Evolutionary conservation across 2,888 invertebrate species (phyloP).

Genomic region (Diadegma fenestrale): DNA sequence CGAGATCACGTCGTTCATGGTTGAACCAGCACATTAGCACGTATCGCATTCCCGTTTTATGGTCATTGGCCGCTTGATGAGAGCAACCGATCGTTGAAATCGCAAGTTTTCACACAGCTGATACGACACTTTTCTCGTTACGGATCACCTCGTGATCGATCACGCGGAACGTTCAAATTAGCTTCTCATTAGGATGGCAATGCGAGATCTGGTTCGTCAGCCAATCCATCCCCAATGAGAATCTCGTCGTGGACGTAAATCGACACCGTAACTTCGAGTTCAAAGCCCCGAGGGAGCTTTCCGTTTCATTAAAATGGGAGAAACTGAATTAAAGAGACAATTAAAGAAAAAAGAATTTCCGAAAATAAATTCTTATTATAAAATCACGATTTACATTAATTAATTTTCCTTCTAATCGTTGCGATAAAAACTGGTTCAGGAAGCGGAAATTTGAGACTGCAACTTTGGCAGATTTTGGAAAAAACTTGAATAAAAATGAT

Average conservation of each 20-base stretch:
- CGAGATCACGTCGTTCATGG: constrained; percentile 37
- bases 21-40: too few species aligned
- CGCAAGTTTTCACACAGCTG: constrained; percentile 39
- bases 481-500: not conserved
- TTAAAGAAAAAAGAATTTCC: too few species aligned
- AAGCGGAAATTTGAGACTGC: not conserved
- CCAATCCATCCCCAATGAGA: constrained; percentile 22
- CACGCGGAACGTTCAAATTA: constrained; percentile 50
- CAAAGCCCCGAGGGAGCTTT: constrained; percentile 1
- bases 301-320: constrained; percentile 34
- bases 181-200: constrained; percentile 47
- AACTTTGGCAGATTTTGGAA: not conserved
- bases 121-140: constrained; percentile 48
- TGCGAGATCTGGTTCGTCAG: not conserved
- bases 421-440: not conserved
- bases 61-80: constrained; percentile 35
- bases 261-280: not conserved
- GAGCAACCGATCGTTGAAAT: constrained; percentile 22
- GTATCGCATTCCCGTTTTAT: constrained; percentile 37
- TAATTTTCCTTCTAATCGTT: not conserved
- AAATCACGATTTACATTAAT: not conserved
- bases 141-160: constrained; percentile 38
- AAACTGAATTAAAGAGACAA: constrained; percentile 22
- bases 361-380: too few species aligned
- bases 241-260: constrained; percentile 29